Conservation (phyloP, 2,113 vertebrate species). For the Hippoglossus stenolepis region DNA sequence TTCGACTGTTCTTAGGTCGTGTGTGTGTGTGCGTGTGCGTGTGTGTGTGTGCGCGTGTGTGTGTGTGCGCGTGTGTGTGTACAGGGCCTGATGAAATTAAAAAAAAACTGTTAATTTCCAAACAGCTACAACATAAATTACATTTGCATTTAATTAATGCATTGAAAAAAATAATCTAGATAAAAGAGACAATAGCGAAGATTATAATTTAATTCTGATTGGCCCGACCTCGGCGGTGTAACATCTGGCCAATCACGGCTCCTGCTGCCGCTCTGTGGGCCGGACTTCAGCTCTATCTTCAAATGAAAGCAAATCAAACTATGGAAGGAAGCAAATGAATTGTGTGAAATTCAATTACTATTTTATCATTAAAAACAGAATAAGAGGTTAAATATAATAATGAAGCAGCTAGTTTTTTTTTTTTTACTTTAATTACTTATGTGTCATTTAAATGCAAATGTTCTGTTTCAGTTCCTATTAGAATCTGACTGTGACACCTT, state of each 20-base stretch:
- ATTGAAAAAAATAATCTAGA: not conserved
- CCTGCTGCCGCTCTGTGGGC: conserved; percentile 18
- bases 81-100: not conserved
- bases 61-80: conserved; percentile 1
- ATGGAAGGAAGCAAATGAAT: conserved; percentile 7
- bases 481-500: not conserved
- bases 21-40: conserved; percentile 1
- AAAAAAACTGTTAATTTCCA: not conserved
- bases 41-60: not conserved
- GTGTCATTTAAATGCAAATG: conserved; percentile 13
- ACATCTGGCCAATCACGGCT: conserved; percentile 47
- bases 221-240: not conserved
- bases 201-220: not conserved
- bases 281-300: not conserved
- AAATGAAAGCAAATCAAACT: conserved; percentile 17
- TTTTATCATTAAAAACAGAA: conserved; percentile 9
- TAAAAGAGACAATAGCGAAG: not conserved
- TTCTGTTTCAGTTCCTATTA: not conserved
- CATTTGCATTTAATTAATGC: conserved; percentile 26
- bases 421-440: not conserved
- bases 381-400: not conserved
- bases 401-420: not conserved
- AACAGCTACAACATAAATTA: not conserved
- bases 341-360: conserved; percentile 10
- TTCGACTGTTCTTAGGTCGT: not conserved